Evolutionary conservation across 2,888 invertebrate genomes (phyloP).

Genomic region (Lordiphosa fenestrarum): DNA sequence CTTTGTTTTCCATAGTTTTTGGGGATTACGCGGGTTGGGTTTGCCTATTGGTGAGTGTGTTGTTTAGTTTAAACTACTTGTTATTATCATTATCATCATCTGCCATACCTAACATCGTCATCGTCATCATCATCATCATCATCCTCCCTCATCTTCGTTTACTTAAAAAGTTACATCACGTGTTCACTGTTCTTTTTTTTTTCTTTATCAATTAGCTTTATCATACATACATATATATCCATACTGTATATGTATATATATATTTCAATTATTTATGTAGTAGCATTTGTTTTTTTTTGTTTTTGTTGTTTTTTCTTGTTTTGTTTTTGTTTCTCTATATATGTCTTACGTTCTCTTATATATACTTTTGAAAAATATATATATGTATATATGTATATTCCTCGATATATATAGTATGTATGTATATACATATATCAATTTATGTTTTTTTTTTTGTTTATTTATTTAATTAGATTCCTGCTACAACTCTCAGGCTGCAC

Average conservation of each 20-base stretch:
- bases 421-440: conserved; percentile 5
- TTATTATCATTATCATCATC: conserved; percentile 3
- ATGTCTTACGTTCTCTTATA: conserved; percentile 59
- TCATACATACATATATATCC: conserved; percentile 51
- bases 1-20: conserved; percentile 10
- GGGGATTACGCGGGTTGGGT: conserved; percentile 2
- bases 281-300: conserved; percentile 47
- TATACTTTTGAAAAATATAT: conserved; percentile 54
- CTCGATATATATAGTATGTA: conserved; percentile 1
- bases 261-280: conserved; percentile 49
- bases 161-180: conserved; percentile 75
- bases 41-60: background rate
- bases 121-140: conserved; percentile 24
- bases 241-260: conserved; percentile 49
- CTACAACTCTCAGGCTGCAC: conserved; percentile 60
- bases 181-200: conserved; percentile 70
- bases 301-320: conserved; percentile 24
- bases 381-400: conserved; percentile 23
- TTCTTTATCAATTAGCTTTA: conserved; percentile 25
- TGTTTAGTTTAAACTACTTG: conserved; percentile 34
- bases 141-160: conserved; percentile 19
- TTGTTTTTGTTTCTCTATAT: conserved; percentile 15
- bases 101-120: background rate
- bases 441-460: conserved; percentile 23
- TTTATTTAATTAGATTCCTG: conserved; percentile 63